Percentiles rank a stretch among this genome's conserved stretches.
Conservation (phyloP, 2,113 vertebrate genomes). For the Accipiter cooperii region DNA sequence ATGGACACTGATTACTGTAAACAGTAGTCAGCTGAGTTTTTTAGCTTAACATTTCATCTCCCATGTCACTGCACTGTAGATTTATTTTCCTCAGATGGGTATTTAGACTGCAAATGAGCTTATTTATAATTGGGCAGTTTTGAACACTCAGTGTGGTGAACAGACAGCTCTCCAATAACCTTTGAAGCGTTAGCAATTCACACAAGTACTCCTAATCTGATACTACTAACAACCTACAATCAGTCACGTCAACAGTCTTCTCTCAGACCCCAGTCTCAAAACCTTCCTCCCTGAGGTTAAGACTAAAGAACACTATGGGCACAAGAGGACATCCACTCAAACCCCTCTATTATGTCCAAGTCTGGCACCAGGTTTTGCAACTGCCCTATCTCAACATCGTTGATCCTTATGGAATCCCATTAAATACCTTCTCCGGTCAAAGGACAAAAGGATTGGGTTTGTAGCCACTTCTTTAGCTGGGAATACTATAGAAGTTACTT, state of each 20-base stretch:
- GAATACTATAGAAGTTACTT: background rate
- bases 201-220: background rate
- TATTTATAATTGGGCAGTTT: background rate
- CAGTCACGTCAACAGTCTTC: background rate
- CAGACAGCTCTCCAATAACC: background rate
- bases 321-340: background rate
- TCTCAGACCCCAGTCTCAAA: fast-evolving
- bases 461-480: background rate
- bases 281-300: background rate
- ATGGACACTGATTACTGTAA: background rate
- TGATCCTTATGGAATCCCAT: background rate
- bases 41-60: background rate
- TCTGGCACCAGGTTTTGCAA: background rate
- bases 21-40: background rate
- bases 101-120: background rate
- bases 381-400: fast-evolving
- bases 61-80: background rate
- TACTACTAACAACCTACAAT: background rate
- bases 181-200: background rate
- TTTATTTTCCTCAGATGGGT: background rate
- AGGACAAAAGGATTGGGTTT: background rate
- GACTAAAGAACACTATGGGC: background rate
- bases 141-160: background rate
- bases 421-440: background rate
- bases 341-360: background rate